phyloP scores from a whole-genome alignment of 2,888 invertebrate genomes.

The Acrocyrtus sp. region DNA sequence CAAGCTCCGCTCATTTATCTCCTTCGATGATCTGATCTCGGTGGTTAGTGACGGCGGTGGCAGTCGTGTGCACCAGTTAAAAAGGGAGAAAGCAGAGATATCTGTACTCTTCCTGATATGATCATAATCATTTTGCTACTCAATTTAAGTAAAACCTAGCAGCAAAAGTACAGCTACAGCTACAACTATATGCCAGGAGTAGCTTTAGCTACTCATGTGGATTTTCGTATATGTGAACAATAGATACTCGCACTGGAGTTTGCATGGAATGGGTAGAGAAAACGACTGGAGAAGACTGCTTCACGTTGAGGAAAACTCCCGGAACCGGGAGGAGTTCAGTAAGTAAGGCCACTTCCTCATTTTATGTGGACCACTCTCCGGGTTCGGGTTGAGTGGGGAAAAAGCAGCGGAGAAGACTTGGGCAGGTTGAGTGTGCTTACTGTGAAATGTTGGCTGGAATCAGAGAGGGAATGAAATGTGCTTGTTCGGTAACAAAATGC shows the following conservation, averaged over 20 bases:
- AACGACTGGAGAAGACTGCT: too few species aligned
- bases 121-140: background rate
- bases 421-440: too few species aligned
- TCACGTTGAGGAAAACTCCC: constrained; percentile 35
- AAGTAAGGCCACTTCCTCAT: constrained; percentile 54
- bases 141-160: constrained; percentile 41
- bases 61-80: constrained; percentile 31
- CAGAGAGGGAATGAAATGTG: too few species aligned
- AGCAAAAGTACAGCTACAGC: background rate
- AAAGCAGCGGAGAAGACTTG: constrained; percentile 31
- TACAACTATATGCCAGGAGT: constrained; percentile 9
- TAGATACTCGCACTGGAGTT: too few species aligned
- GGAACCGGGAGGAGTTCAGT: constrained; percentile 55
- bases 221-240: constrained; percentile 42
- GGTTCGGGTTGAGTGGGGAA: constrained; percentile 50
- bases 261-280: too few species aligned
- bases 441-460: too few species aligned
- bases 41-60: background rate
- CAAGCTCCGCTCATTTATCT: too few species aligned
- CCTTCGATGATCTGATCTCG: too few species aligned
- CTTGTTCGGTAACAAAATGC: too few species aligned
- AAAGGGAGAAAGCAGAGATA: constrained; percentile 41
- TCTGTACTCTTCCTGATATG: too few species aligned
- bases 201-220: constrained; percentile 37
- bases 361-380: constrained; percentile 55